A percentile compares a stretch with the other conserved stretches of the same genome.
Evolutionary conservation across 2,113 vertebrate species (phyloP).

Genomic region (Pterocles orientalis): DNA sequence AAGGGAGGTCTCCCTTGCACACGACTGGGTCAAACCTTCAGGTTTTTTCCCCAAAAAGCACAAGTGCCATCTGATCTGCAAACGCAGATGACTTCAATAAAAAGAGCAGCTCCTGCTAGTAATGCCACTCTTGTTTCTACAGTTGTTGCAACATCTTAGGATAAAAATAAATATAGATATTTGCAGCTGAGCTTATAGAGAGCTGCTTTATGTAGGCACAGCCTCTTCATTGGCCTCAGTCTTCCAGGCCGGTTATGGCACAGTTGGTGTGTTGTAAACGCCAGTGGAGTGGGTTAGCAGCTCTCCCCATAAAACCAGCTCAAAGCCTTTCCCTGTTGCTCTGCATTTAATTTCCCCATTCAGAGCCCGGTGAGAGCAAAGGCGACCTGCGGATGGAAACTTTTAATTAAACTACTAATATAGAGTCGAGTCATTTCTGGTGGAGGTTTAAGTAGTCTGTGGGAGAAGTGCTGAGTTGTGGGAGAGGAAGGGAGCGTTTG

Average conservation of each 20-base stretch:
- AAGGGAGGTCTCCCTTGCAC: background rate
- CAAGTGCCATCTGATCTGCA: background rate
- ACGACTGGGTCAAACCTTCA: background rate
- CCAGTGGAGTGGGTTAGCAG: background rate
- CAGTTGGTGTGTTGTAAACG: background rate
- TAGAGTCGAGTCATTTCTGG: background rate
- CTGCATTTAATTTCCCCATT: background rate
- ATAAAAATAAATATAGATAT: background rate
- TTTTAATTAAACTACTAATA: constrained; percentile 63
- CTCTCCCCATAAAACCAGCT: constrained; percentile 44
- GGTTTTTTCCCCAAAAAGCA: background rate
- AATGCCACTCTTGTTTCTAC: background rate
- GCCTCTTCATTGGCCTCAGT: background rate
- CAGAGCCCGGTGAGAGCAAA: background rate
- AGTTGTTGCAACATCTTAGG: background rate
- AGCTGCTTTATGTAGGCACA: constrained; percentile 28
- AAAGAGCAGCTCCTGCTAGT: background rate
- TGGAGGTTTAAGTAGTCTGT: constrained; percentile 3
- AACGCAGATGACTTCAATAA: background rate
- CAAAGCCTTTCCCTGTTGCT: constrained; percentile 36
- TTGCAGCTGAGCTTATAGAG: constrained; percentile 22
- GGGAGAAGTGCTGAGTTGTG: constrained; percentile 34
- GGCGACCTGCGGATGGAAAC: background rate
- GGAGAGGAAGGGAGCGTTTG: constrained; percentile 5
- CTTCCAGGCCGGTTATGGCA: constrained; percentile 1